Base-by-base conservation (phyloP, 2,113 vertebrate genomes). In the Urocynchramus pylzowi region DNA sequence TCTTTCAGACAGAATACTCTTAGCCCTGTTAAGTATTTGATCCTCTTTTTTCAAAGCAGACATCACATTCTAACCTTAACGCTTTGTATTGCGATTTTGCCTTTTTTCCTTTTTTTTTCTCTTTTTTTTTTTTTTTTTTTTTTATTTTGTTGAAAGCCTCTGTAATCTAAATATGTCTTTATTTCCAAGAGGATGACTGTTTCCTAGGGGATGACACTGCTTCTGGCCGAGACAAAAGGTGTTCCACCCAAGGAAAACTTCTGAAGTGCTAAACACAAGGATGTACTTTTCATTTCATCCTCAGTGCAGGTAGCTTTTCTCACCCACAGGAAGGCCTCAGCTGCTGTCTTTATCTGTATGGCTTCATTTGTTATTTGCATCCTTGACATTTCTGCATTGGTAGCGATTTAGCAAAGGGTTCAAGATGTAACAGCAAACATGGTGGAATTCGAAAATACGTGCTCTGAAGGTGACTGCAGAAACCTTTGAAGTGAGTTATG, bases 131-230 rank as follows among this genome's bases (percentile, higher is more conserved):
- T 54, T 21, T 35, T 52, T 45, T 44, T 47, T 65, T 67, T 69
- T 87, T 74, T 61, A 37, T 90, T 73, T 80, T 67, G 6, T 64
- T 91, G 53, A 71, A 96, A 90, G 54, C 67, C 42, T 88, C 74
- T 95, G 42, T 96, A 92, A 97, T 97, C 93, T 94, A 96, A 97
- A 95, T 94, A 89, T 35, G 44, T 90, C 85, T 90, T 95, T 97
- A 91, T 95, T 93, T 96, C 84, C 60, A 90, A 90, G 74, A 93
- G 77, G 77, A 90, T 87, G 86, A 73, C 93, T 95, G 86, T 97
- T 97, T 96, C 97, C 96, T 96, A 97, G 90, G 95, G 94, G 88
- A 97, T 94, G 95, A 96, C 95, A 96, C 67, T 77, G 74, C 86
- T 88, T 73, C 90, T 94, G 77, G 52, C 86, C 18, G 24, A 96